Conservation (phyloP, 2,888 invertebrate species). For the Agrypnus murinus region DNA sequence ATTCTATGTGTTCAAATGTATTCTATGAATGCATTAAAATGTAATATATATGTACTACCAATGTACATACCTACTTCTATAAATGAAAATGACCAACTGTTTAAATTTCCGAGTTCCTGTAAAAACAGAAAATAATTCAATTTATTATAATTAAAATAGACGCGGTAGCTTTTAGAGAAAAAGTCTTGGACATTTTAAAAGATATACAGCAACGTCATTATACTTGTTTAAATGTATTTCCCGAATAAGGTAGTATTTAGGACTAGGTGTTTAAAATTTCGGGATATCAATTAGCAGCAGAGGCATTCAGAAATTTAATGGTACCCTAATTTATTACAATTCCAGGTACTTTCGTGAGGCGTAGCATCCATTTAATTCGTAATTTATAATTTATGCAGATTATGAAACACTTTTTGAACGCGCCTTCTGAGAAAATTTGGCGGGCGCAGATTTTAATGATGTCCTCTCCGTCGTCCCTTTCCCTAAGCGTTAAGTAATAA, state of each 20-base stretch:
- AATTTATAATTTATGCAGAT: slow-evolving; percentile 50
- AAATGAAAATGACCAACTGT: no score
- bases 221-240: no score
- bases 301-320: slow-evolving; percentile 42
- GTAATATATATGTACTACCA: no score
- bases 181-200: no score
- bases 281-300: slow-evolving; percentile 40
- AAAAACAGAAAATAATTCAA: no score
- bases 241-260: background rate
- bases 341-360: slow-evolving; percentile 39
- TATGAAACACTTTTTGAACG: slow-evolving; percentile 44
- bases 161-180: no score
- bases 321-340: slow-evolving; percentile 45
- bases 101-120: no score
- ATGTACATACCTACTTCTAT: no score
- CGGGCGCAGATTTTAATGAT: slow-evolving; percentile 47
- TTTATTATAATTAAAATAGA: no score
- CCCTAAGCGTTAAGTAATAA: slow-evolving; percentile 41
- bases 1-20: no score
- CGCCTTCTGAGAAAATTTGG: slow-evolving; percentile 35
- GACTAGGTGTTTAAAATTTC: slow-evolving; percentile 33
- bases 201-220: no score
- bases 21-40: no score
- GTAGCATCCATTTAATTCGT: slow-evolving; percentile 44
- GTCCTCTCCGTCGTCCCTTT: slow-evolving; percentile 26